These are phyloP conservation scores for Tauraco erythrolophus DNA, from an alignment of 2,113 vertebrate genomes.

Conservation along the genomic window DNA sequence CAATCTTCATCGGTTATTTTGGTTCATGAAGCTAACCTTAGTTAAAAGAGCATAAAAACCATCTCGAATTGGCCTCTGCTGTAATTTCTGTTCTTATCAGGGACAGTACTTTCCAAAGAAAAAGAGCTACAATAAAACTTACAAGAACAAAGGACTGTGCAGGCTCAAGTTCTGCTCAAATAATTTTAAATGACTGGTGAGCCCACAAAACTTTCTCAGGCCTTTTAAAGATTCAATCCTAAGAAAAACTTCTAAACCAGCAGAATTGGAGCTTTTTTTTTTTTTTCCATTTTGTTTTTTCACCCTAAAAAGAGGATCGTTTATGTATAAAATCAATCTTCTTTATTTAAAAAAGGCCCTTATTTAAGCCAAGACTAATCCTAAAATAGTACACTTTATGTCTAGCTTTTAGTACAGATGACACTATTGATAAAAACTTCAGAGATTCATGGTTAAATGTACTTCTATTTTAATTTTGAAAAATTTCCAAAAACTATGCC, in stretches of 20 bases:
- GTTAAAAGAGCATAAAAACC: neutral
- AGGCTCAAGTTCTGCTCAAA: neutral
- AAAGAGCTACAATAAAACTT: neutral
- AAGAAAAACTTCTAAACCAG: neutral
- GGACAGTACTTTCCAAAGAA: neutral
- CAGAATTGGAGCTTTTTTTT: fast-evolving
- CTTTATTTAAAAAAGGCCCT: neutral
- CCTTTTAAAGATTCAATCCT: neutral
- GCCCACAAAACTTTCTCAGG: neutral
- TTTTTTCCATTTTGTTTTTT: neutral
- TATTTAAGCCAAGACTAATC: neutral
- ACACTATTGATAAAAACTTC: neutral
- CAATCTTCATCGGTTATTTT: neutral
- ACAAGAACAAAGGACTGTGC: neutral
- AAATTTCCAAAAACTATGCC: fast-evolving
- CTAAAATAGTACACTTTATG: neutral
- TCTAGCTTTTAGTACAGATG: neutral
- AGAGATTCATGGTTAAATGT: neutral
- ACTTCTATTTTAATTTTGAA: neutral
- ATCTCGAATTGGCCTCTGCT: neutral
- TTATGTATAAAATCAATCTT: fast-evolving
- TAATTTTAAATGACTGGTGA: too few relatives aligned
- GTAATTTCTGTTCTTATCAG: neutral
- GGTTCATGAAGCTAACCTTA: slow-evolving; percentile 2
- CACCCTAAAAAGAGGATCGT: neutral